Conservation (phyloP, 1,140 invertebrate species). For the Acromyrmex heyeri region DNA sequence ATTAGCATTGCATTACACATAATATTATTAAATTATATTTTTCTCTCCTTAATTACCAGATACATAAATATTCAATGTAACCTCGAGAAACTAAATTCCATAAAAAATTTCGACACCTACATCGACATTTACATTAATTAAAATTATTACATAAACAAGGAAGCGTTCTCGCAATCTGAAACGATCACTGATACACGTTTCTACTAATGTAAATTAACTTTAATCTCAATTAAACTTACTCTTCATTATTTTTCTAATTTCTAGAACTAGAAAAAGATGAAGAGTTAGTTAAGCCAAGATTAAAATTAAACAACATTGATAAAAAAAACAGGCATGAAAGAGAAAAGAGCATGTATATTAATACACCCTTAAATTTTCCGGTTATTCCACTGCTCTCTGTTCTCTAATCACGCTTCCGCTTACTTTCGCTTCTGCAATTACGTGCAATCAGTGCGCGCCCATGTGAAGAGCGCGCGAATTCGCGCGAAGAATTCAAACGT, state of each 20-base stretch:
- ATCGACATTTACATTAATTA: neutral
- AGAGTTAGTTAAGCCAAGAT: no score
- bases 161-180: slow-evolving; percentile 19
- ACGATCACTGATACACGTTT: neutral
- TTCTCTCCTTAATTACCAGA: neutral
- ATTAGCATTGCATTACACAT: neutral
- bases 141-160: neutral
- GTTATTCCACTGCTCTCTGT: neutral
- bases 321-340: no score
- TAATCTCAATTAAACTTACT: no score
- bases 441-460: neutral
- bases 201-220: no score
- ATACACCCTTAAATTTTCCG: neutral
- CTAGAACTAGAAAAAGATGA: no score
- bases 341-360: no score
- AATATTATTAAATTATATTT: neutral
- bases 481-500: slow-evolving; percentile 22
- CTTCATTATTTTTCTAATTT: no score
- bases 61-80: slow-evolving; percentile 1
- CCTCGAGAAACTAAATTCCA: neutral
- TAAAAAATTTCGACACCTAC: neutral
- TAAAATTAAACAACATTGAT: no score
- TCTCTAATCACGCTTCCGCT: neutral
- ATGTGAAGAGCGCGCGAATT: neutral
- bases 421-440: neutral